Percentiles rank a stretch among this genome's conserved stretches.
Evolutionary conservation across 1,140 invertebrate species (phyloP).

Genomic region (Eueides isabella): DNA sequence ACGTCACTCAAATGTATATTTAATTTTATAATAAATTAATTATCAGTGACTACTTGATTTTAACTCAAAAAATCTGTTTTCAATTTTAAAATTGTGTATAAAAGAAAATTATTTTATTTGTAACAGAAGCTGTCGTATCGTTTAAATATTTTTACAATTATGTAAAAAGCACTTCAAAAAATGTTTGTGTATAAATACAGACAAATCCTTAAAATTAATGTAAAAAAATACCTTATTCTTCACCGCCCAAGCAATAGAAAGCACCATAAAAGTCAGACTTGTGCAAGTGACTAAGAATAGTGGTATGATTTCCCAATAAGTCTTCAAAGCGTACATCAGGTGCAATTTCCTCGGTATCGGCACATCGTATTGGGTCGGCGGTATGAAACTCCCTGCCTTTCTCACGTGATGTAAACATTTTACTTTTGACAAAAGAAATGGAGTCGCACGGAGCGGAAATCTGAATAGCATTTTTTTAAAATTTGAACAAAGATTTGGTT

Average conservation of each 20-base stretch:
- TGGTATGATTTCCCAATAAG: constrained; percentile 64
- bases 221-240: constrained; percentile 56
- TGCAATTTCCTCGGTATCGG: constrained; percentile 56
- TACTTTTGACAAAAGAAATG: constrained; percentile 5
- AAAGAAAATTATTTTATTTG: too few species aligned
- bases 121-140: too few species aligned
- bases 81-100: too few species aligned
- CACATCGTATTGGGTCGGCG: constrained; percentile 58
- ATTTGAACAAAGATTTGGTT: not conserved
- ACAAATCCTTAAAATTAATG: too few species aligned
- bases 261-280: constrained; percentile 38
- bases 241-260: constrained; percentile 52
- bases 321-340: constrained; percentile 47
- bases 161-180: too few species aligned
- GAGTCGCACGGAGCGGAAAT: not conserved
- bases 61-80: too few species aligned
- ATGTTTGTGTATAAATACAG: too few species aligned
- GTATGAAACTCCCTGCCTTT: constrained; percentile 41
- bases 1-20: too few species aligned
- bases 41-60: too few species aligned
- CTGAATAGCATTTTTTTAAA: constrained; percentile 17
- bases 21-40: too few species aligned
- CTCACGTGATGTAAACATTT: not conserved
- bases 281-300: constrained; percentile 50
- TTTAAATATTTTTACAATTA: too few species aligned